Percentiles rank a stretch among this genome's conserved stretches.
These are phyloP conservation scores for Esox niger DNA, from an alignment of 2,113 vertebrate species.

Conservation along the genomic window DNA sequence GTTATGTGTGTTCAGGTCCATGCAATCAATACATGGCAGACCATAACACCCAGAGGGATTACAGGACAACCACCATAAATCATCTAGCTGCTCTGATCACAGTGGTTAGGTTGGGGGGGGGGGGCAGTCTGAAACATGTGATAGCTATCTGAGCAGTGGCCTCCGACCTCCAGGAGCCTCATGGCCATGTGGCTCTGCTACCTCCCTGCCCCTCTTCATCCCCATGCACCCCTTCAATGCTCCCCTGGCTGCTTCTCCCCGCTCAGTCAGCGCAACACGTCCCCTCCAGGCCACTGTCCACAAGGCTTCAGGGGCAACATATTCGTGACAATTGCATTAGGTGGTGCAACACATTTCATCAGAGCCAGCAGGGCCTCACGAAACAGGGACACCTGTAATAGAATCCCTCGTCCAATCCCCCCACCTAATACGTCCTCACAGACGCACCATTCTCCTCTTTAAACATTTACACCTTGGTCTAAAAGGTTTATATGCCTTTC, in stretches of 20 bases:
- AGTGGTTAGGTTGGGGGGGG: too few species aligned
- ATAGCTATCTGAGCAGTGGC: too few species aligned
- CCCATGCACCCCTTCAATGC: background rate
- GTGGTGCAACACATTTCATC: conserved; percentile 80
- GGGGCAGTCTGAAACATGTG: too few species aligned
- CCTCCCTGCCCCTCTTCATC: background rate
- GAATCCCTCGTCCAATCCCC: conserved; percentile 73
- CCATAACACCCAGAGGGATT: conserved; percentile 65
- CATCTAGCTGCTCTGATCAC: too few species aligned
- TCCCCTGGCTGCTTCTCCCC: conserved; percentile 48
- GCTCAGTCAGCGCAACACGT: conserved; percentile 62
- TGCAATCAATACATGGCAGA: conserved; percentile 56
- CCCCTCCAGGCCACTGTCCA: conserved; percentile 69
- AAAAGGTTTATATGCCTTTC: conserved; percentile 87
- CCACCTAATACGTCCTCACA: conserved; percentile 18
- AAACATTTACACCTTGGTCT: conserved; percentile 73
- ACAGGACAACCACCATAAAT: conserved; percentile 45
- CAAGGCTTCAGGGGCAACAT: conserved; percentile 57
- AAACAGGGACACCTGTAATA: conserved; percentile 86
- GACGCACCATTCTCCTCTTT: conserved; percentile 61
- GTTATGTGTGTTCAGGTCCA: conserved; percentile 40
- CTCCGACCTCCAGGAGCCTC: background rate
- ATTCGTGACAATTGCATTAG: conserved; percentile 86
- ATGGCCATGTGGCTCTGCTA: background rate
- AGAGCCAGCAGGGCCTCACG: conserved; percentile 73